Evolutionary conservation across 1,140 invertebrate genomes (phyloP), one percentile per base, ranked within the genome.

Genomic region (Bradysia coprophila): DNA sequence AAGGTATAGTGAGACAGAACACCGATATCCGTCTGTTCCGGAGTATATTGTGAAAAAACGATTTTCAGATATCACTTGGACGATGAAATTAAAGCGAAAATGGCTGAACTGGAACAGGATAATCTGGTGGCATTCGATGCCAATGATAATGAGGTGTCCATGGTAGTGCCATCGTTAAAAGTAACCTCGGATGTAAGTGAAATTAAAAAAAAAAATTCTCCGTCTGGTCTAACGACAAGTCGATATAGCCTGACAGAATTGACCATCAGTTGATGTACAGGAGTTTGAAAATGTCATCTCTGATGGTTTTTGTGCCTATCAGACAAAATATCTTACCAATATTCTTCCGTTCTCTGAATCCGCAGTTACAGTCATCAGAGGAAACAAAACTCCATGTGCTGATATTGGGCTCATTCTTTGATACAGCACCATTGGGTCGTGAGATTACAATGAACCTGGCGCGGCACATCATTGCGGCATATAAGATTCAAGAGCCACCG

Each of bases 381-480:
- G 82, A 87, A 58, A 68, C 64, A 2, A 89, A 89, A 65, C 76
- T 79, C 48, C 80, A 87, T 49, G 69, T 95, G 15, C 74, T 76
- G 4, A 56, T 95, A 18, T 63, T 93, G 11, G 89, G 88, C 23
- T 86, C 85, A 20, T 53, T 94, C 21, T 86, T 82, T 55, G 80
- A 76, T 5, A 78, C 82, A 8, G 81, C 92, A 51, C 80, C 86
- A 2, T 59, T 84, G 13, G 88, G 87, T 1, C 71, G 85, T 44
- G 90, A 95, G 61, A 68, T 95, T 22, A 57, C 84, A 0, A 52
- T 92, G 1, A 76, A 89, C 56, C 67, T 95, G 37, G 76, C 81
- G 0, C 69, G 83, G 0, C 89, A 95, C 65, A 63, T 95, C 13
- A 54, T 79, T 9, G 72, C 65, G 40, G 86, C 80, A 1, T 75